Evolutionary conservation across 2,888 invertebrate species (phyloP), one percentile per base, ranked within the genome.

Genomic region (Leucophenga maculata): DNA sequence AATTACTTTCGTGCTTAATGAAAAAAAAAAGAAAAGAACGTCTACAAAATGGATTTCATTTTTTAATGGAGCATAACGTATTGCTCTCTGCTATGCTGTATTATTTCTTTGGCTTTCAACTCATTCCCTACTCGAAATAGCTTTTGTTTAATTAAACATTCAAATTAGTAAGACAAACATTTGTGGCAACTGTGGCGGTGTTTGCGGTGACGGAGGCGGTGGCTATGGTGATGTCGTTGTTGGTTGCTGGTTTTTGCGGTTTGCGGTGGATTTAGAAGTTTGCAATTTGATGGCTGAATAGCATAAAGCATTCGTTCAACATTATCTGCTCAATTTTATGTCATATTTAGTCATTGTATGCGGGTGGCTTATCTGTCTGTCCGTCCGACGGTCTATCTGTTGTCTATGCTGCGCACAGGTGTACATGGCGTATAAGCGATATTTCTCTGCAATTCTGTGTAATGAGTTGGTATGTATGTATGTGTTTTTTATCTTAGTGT

Each of bases 111-210:
- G 31, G 31, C 31, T 60, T 60, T 32, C 9, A 18, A 11, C 39
- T 4, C 39, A 32, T 32, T 60, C 39, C 39, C 18, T 54, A 16
- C 59, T 32, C 8, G 11, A 6, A 39, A 8, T 11, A 11, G 39
- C 39, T 64, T 62, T 22, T 46, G 62, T 64, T 64, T 64, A 64
- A 64, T 64, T 64, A 64, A 64, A 64, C 62, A 64, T 64, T 64
- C 44, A 64, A 64, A 64, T 64, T 64, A 64, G 62, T 48, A 64
- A 64, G 62, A 64, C 62, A 64, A 64, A 64, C 62, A 64, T 64
- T 48, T 64, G 62, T 11, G 60, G 60, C 39, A 39, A 11, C 11
- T 18, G 6, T 32, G 39, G 32, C 13, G 39, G 1, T 44, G 39
- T 50, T 26, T 4, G 26, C 26, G 26, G 26, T 4, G 26, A 39